Percentiles rank a stretch among this genome's conserved stretches.
Conservation (phyloP, 2,113 vertebrate genomes). For the Podarcis raffonei region DNA sequence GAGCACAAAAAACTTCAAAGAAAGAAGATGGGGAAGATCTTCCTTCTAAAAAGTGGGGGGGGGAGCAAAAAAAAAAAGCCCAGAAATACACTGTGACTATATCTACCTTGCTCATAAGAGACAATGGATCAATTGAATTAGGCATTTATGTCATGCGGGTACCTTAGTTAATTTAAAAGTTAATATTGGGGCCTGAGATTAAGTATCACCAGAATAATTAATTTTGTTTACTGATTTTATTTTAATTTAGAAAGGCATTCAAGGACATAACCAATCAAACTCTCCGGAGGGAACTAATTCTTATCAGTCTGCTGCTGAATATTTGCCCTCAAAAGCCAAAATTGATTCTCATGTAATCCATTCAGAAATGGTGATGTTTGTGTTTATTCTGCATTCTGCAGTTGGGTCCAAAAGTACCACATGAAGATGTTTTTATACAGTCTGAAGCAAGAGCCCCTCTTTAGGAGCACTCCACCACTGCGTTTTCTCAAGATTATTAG, state of each 20-base stretch:
- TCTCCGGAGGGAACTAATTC: background rate
- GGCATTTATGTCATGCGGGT: background rate
- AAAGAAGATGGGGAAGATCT: background rate
- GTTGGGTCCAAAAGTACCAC: background rate
- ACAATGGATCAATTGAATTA: constrained; percentile 15
- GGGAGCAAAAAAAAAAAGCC: too few relatives aligned
- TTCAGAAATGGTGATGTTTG: background rate
- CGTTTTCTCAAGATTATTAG: background rate
- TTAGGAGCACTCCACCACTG: background rate
- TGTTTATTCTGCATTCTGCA: background rate
- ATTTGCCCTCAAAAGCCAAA: background rate
- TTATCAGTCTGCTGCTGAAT: background rate
- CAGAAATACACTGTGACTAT: background rate
- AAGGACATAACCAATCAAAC: constrained; percentile 1
- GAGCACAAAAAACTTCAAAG: background rate
- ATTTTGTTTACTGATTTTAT: constrained; percentile 30
- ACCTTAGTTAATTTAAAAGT: constrained; percentile 24
- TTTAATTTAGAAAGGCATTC: constrained; percentile 16
- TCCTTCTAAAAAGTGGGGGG: background rate
- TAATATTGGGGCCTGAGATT: constrained; percentile 9
- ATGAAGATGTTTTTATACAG: too few relatives aligned
- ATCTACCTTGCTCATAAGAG: background rate
- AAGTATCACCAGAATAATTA: constrained; percentile 26
- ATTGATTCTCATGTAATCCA: background rate
- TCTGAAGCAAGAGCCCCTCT: background rate